phyloP scores from a whole-genome alignment of 2,888 invertebrate species.

The Cephonodes hylas region DNA sequence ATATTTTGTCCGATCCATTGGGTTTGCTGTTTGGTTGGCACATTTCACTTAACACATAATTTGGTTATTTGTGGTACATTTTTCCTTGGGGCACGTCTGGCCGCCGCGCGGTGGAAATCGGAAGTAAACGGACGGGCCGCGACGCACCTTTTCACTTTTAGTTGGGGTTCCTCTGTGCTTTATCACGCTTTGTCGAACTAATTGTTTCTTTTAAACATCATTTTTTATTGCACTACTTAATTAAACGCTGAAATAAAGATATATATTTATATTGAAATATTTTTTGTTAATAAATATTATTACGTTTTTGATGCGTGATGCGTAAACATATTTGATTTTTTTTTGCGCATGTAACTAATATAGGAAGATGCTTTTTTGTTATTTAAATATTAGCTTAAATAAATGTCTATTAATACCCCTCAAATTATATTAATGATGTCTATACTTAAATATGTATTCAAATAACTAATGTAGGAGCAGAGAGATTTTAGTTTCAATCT shows the following conservation, averaged over 20 bases:
- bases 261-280: background rate
- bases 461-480: too few relatives aligned
- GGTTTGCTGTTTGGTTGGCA: constrained; percentile 42
- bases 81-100: constrained; percentile 48
- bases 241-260: background rate
- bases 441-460: background rate
- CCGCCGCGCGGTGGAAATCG: constrained; percentile 60
- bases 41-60: constrained; percentile 51
- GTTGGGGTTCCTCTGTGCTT: constrained; percentile 29
- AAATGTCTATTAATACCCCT: too few relatives aligned
- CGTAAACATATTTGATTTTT: background rate
- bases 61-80: constrained; percentile 24
- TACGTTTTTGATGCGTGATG: background rate
- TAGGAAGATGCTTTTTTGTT: too few relatives aligned
- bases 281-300: background rate
- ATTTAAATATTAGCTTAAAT: too few relatives aligned
- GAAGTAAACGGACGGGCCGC: constrained; percentile 59
- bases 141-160: constrained; percentile 71
- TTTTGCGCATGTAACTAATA: too few relatives aligned
- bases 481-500: too few relatives aligned
- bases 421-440: too few relatives aligned
- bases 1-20: constrained; percentile 49
- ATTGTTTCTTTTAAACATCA: background rate
- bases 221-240: background rate
- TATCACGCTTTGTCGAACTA: background rate